Conservation (phyloP, 1,140 invertebrate species). For the Trichonephila clavipes region DNA sequence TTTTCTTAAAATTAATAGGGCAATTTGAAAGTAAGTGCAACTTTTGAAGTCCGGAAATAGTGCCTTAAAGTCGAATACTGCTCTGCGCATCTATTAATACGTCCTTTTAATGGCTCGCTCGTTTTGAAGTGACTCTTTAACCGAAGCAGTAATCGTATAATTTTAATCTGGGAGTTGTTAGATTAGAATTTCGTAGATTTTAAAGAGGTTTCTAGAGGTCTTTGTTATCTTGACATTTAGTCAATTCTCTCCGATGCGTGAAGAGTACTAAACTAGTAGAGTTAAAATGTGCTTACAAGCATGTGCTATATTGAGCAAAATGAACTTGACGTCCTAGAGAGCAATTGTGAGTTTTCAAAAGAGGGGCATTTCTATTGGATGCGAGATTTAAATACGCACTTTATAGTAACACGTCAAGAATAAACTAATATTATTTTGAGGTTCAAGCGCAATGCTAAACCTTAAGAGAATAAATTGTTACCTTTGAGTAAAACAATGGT, state of each 20-base stretch:
- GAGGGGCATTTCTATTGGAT: not conserved
- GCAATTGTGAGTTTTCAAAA: not conserved
- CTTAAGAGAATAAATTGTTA: no score
- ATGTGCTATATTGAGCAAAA: not conserved
- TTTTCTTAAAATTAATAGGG: constrained; percentile 75
- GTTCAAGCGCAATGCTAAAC: not conserved
- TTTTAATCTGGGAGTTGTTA: constrained; percentile 63
- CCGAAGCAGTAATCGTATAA: constrained; percentile 39
- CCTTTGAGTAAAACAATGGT: no score
- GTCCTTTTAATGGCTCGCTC: constrained; percentile 52
- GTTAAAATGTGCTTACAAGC: constrained; percentile 10
- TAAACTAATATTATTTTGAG: not conserved
- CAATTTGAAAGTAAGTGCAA: constrained; percentile 65
- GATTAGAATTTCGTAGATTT: constrained; percentile 65
- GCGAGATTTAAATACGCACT: not conserved
- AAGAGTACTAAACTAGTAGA: not conserved
- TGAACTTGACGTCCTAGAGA: not conserved
- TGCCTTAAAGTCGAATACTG: constrained; percentile 53
- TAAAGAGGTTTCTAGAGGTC: not conserved
- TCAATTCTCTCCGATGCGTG: not conserved
- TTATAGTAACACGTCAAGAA: not conserved
- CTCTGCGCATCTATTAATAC: constrained; percentile 64
- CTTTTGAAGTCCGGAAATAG: constrained; percentile 69
- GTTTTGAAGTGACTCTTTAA: constrained; percentile 31
- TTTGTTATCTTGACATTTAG: constrained; percentile 59